Evolutionary conservation across 2,888 invertebrate species (phyloP).

Genomic region (Esperia sulphurella): DNA sequence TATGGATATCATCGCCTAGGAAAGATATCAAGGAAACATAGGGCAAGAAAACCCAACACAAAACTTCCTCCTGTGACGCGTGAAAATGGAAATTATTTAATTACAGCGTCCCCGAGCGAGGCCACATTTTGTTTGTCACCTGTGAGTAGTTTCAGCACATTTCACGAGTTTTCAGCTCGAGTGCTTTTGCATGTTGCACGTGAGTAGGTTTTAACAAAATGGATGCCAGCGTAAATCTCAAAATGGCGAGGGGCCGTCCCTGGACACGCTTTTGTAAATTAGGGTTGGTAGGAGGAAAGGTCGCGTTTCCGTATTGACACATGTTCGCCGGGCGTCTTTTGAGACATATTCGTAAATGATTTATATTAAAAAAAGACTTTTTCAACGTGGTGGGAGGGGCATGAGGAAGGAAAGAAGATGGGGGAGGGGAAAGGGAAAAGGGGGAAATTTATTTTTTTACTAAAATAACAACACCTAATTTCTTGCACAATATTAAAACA

Average conservation of each 20-base stretch:
- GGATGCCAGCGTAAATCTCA: constrained; percentile 61
- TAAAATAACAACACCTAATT: too few relatives aligned
- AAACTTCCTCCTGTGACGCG: constrained; percentile 10
- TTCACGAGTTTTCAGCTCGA: constrained; percentile 48
- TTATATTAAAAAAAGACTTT: background rate
- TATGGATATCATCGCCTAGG: too few relatives aligned
- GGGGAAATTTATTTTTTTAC: too few relatives aligned
- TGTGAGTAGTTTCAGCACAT: constrained; percentile 47
- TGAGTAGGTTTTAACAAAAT: constrained; percentile 59
- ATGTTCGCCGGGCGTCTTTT: constrained; percentile 3
- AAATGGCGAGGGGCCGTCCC: constrained; percentile 49
- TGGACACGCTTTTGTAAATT: constrained; percentile 29
- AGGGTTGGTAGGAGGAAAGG: constrained; percentile 11
- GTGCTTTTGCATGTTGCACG: constrained; percentile 67
- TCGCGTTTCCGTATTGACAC: constrained; percentile 4
- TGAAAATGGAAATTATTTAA: constrained; percentile 42
- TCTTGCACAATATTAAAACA: too few relatives aligned
- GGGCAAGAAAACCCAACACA: background rate
- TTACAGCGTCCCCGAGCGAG: constrained; percentile 31
- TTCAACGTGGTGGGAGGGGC: background rate
- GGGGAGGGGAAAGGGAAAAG: too few relatives aligned
- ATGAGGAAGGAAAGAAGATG: too few relatives aligned
- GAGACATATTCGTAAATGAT: constrained; percentile 2
- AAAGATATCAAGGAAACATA: background rate
- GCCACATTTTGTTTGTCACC: constrained; percentile 28